phyloP scores from a whole-genome alignment of 64 coral and sea anemone species.

The Porites lutea region DNA sequence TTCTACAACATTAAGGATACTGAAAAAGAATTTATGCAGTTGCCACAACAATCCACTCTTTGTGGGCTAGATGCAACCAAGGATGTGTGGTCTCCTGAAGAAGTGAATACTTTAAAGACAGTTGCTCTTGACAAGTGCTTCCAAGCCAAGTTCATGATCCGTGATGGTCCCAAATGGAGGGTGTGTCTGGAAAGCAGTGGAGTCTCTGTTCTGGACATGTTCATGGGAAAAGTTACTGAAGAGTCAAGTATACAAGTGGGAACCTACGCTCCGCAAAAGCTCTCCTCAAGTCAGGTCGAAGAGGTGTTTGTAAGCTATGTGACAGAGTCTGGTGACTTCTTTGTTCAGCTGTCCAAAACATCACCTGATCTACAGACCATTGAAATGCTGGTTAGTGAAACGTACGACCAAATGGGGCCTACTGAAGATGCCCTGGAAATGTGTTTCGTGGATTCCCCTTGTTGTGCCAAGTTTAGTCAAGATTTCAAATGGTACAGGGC shows the following conservation, averaged over 20 bases:
- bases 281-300: slow-evolving; percentile 39
- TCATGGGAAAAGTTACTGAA: not conserved
- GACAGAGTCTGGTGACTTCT: slow-evolving; percentile 61
- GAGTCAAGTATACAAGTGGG: not conserved
- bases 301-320: slow-evolving; percentile 78
- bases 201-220: slow-evolving; percentile 50
- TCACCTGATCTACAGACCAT: slow-evolving; percentile 36
- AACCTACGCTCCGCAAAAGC: not conserved
- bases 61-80: slow-evolving; percentile 45
- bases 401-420: slow-evolving; percentile 51
- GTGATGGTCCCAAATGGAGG: slow-evolving; percentile 54
- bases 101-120: slow-evolving; percentile 44
- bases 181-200: slow-evolving; percentile 63
- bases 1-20: slow-evolving; percentile 26
- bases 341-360: slow-evolving; percentile 64
- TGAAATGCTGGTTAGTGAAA: slow-evolving; percentile 42
- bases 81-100: slow-evolving; percentile 50
- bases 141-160: slow-evolving; percentile 32
- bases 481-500: slow-evolving; percentile 93
- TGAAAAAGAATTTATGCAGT: slow-evolving; percentile 38
- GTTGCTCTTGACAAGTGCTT: slow-evolving; percentile 56
- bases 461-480: slow-evolving; percentile 81
- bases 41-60: slow-evolving; percentile 36
- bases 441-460: slow-evolving; percentile 78
- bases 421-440: slow-evolving; percentile 32